Evolutionary conservation across 1,140 invertebrate species (phyloP), one percentile per base, ranked within the genome.

Genomic region (Wasmannia auropunctata): DNA sequence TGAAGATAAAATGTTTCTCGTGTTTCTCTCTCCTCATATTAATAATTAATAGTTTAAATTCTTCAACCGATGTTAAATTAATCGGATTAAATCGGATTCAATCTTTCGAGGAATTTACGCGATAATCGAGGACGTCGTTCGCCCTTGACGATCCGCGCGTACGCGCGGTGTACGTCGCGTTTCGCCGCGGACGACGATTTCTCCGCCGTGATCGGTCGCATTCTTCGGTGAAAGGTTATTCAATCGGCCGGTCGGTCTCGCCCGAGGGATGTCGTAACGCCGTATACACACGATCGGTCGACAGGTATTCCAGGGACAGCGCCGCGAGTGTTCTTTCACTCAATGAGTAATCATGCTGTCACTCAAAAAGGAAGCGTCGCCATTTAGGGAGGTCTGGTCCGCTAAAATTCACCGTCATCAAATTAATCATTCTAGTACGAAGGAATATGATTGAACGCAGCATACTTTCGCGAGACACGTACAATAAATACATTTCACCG

Each of bases 171-270:
- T 40, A 25, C 22, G 3, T 49, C 37, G 28, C n/a, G 8, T 37
- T 25, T 56, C 31, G 6, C 4, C 11, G 22, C 4, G 67, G 5
- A 34, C 28, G 25, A 8, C 46, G 63, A 80, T 80, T 76, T 85
- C 46, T 85, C 67, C 34, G 11, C n/a, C 34, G 49, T 34, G 43
- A 56, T 49, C 37, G 62, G 25, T 83, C 43, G 43, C 25, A 85
- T 84, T 65, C 56, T 54, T 67, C n/a, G 58, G 34, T 25, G 51
- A 88, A 85, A 87, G 87, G 80, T 87, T 58, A 87, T 22, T 49
- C 58, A 76, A 67, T 74, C 63, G 31, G 34, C n/a, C 28, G 28
- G 63, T 51, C 25, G 6, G 31, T 58, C 37, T 75, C 56, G 31
- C 46, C 37, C 37, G 74, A 58, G 63, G 34, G 16, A 88, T 85